Base-by-base conservation (phyloP, 2,888 invertebrate species). In the Aspidapion aeneum region DNA sequence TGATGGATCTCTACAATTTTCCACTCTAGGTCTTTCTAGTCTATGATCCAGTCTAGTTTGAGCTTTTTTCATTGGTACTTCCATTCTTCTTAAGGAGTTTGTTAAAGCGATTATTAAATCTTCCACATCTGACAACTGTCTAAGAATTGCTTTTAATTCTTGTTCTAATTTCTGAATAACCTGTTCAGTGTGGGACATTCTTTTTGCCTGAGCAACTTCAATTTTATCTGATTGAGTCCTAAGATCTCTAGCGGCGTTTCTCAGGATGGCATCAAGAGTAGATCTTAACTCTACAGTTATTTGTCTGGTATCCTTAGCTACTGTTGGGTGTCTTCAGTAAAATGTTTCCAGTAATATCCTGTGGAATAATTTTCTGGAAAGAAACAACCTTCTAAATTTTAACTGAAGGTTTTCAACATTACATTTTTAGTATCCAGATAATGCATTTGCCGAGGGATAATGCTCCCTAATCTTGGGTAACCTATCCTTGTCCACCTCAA, bases 1-100 rank as follows among this genome's bases (percentile, higher is more conserved):
- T n/a, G 91, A 87, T 58, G 84, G 84, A 77, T 95, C 95, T 60
- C 93, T 84, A 65, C 93, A 93, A 72, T 87, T 88, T 77, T 95
- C 95, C 1, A 91, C 90, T 63, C 91, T 88, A 1, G 90, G 90
- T 22, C 95, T 83, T 76, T 82, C 83, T 55, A 87, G 84, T 66
- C 94, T 84, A 75, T 90, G 89, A 73, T 91, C 87, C 63, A 95
- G 84, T 65, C 94, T 85, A 0, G 94, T 93, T 78, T 95, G 94
- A 1, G 91, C 92, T n/a, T 12, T n/a, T n/a, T 48, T 48, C 49
- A n/a, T n/a, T 9, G 49, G 49, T n/a, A 9, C 49, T n/a, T 49
- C 93, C 79, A 93, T 87, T 72, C 88, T 88, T 61, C 87, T 83
- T 9, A 93, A 82, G 0, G 89, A 86, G 54, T 81, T 80, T 69